Conservation (phyloP, 2,113 vertebrate genomes). For the Ictalurus furcatus region DNA sequence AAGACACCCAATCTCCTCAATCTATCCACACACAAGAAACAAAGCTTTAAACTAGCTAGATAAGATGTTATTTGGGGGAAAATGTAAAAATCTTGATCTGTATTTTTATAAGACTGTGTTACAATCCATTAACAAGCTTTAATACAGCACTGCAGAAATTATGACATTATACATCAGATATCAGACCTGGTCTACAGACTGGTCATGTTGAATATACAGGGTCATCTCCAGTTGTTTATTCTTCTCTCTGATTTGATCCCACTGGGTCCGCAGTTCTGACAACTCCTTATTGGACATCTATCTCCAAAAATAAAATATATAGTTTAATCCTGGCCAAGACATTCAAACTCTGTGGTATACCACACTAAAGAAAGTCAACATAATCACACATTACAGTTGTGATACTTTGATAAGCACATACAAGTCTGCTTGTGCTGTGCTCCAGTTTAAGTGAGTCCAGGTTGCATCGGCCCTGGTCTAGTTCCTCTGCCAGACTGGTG, state of each 20-base stretch:
- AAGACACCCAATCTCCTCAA: constrained; percentile 63
- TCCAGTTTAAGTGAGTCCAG: constrained; percentile 68
- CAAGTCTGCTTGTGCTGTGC: constrained; percentile 63
- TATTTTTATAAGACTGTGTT: neutral
- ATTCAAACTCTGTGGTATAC: neutral
- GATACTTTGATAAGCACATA: constrained; percentile 40
- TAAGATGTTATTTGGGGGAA: neutral
- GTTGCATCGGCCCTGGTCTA: constrained; percentile 61
- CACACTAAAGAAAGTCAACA: neutral
- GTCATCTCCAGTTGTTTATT: constrained; percentile 66
- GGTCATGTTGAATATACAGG: constrained; percentile 58
- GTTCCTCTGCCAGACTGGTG: constrained; percentile 62
- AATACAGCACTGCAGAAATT: neutral
- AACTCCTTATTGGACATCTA: constrained; percentile 70
- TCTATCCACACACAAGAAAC: constrained; percentile 56
- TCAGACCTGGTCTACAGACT: constrained; percentile 68
- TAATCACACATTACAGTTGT: neutral
- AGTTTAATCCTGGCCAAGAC: neutral
- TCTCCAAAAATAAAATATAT: constrained; percentile 36
- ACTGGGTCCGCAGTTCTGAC: constrained; percentile 68
- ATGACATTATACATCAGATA: neutral
- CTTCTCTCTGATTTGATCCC: constrained; percentile 63
- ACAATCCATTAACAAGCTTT: neutral
- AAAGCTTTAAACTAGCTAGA: neutral
- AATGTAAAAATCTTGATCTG: neutral